A percentile compares a stretch with the other conserved stretches of the same genome.
phyloP scores from a whole-genome alignment of 2,797 vertebrate genomes.

The Margarornis squamiger region DNA sequence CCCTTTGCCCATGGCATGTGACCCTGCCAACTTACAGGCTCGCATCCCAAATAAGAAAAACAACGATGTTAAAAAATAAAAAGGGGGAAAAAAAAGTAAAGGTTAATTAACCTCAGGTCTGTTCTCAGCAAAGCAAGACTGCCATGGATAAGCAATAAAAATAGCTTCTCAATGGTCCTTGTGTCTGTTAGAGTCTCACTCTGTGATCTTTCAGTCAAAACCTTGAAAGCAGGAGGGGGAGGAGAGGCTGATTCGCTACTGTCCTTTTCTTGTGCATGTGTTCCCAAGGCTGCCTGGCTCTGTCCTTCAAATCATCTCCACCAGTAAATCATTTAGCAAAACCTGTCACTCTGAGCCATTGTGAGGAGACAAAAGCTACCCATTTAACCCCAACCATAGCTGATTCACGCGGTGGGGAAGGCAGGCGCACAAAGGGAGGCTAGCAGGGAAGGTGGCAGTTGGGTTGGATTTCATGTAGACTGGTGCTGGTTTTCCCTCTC shows the following conservation, averaged over 20 bases:
- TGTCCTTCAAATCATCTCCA: constrained; percentile 70
- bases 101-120: constrained; percentile 61
- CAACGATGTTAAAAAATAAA: not conserved
- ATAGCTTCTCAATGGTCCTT: constrained; percentile 60
- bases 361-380: constrained; percentile 71
- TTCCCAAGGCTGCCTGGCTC: constrained; percentile 66
- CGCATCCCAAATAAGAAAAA: not conserved
- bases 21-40: not conserved
- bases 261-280: constrained; percentile 40
- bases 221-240: not conserved
- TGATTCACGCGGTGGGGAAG: constrained; percentile 65
- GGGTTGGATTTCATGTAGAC: constrained; percentile 54
- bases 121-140: constrained; percentile 51
- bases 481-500: constrained; percentile 33
- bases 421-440: constrained; percentile 56
- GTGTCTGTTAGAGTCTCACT: constrained; percentile 41
- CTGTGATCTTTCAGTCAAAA: constrained; percentile 69
- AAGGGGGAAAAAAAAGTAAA: not conserved
- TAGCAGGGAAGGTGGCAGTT: constrained; percentile 53
- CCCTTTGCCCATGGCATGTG: constrained; percentile 16
- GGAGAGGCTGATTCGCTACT: constrained; percentile 47
- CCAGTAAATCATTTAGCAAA: constrained; percentile 74
- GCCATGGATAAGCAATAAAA: constrained; percentile 62
- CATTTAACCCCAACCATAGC: constrained; percentile 75
- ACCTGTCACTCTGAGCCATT: constrained; percentile 68